phyloP scores from a whole-genome alignment of 1,140 invertebrate species.

The Augochlora pura region DNA sequence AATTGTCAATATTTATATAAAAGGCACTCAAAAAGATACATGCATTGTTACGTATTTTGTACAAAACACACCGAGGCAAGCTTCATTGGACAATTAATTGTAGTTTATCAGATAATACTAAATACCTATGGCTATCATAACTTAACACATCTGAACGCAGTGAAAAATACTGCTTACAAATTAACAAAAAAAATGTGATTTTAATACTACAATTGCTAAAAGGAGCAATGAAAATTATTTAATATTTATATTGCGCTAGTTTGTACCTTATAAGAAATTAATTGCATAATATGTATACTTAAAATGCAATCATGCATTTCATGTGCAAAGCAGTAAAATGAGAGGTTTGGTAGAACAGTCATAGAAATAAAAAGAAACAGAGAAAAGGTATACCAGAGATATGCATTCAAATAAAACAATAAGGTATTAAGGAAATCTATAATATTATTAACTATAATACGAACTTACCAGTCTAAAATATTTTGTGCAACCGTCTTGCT shows the following conservation, averaged over 20 bases:
- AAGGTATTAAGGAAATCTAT: slow-evolving; percentile 25
- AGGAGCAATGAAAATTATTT: slow-evolving; percentile 2
- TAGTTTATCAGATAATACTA: slow-evolving; percentile 45
- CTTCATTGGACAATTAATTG: slow-evolving; percentile 20
- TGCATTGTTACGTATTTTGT: slow-evolving; percentile 51
- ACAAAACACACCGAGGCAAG: slow-evolving; percentile 39
- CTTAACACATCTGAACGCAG: slow-evolving; percentile 7
- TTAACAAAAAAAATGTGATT: neutral
- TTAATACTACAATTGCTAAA: slow-evolving; percentile 12
- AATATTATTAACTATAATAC: neutral
- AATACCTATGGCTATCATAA: slow-evolving; percentile 45
- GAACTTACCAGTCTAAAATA: slow-evolving; percentile 28
- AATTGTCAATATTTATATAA: slow-evolving; percentile 34
- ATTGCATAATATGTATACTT: slow-evolving; percentile 13
- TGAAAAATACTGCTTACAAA: slow-evolving; percentile 10
- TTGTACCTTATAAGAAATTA: slow-evolving; percentile 16
- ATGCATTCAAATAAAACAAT: slow-evolving; percentile 33
- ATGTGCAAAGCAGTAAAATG: slow-evolving; percentile 36
- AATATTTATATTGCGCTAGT: neutral
- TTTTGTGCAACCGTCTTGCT: slow-evolving; percentile 15
- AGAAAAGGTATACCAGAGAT: slow-evolving; percentile 22
- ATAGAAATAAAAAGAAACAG: slow-evolving; percentile 25
- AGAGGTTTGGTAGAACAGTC: slow-evolving; percentile 52
- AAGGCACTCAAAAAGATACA: slow-evolving; percentile 43
- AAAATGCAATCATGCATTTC: slow-evolving; percentile 33